These are phyloP conservation scores for Vulpes ferrilata DNA, from an alignment of 2,113 vertebrate genomes.

Conservation along the genomic window DNA sequence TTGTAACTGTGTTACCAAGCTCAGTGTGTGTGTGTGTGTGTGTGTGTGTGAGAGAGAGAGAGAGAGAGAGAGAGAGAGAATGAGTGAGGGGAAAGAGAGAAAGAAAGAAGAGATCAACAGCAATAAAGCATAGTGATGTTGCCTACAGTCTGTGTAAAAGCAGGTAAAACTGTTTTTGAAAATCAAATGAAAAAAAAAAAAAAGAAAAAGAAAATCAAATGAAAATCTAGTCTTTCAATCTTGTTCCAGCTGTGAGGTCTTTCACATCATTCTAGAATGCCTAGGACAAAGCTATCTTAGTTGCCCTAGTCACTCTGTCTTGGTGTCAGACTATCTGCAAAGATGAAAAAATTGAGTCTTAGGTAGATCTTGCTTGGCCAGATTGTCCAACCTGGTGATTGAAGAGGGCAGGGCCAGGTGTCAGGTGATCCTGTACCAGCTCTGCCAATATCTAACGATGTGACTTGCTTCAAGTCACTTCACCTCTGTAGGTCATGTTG, in stretches of 20 bases:
- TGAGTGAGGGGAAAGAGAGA: not conserved
- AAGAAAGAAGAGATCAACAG: not conserved
- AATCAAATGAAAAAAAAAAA: too few relatives aligned
- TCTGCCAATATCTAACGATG: not conserved
- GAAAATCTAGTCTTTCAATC: not conserved
- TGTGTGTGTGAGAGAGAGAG: not conserved
- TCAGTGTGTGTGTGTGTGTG: not conserved
- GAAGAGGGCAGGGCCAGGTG: not conserved
- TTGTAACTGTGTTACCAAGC: not conserved
- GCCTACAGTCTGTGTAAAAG: not conserved
- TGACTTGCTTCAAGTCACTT: not conserved
- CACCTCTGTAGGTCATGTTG: not conserved
- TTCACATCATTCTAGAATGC: not conserved
- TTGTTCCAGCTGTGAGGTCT: not conserved
- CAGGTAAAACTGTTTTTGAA: not conserved
- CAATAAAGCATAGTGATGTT: not conserved
- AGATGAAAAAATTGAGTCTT: not conserved
- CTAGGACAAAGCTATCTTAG: not conserved
- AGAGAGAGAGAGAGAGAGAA: not conserved
- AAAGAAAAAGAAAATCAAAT: too few relatives aligned
- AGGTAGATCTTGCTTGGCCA: not conserved
- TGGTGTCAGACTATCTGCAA: not conserved
- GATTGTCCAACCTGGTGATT: not conserved
- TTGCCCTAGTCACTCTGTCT: not conserved
- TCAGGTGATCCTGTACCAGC: not conserved